Percentiles rank a stretch among this genome's conserved stretches.
phyloP scores from a whole-genome alignment of 2,113 vertebrate genomes.

The Corythoichthys haematopterus region DNA sequence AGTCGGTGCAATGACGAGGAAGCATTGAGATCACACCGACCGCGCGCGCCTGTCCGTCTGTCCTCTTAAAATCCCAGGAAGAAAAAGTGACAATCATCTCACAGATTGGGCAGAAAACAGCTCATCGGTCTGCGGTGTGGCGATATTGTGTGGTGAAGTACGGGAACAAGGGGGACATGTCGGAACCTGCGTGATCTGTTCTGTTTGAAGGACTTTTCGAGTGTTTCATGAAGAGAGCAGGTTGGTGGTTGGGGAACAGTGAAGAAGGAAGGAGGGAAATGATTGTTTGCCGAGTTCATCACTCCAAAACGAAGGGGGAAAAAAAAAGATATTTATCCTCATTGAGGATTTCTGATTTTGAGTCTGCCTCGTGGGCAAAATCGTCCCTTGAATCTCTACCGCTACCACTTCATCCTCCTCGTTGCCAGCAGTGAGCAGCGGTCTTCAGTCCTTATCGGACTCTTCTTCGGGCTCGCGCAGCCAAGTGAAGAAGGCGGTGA shows the following conservation, averaged over 20 bases:
- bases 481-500: constrained; percentile 95
- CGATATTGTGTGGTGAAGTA: constrained; percentile 46
- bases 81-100: constrained; percentile 52
- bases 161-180: constrained; percentile 25
- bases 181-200: constrained; percentile 56
- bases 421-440: constrained; percentile 26
- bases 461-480: constrained; percentile 91
- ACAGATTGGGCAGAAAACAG: constrained; percentile 63
- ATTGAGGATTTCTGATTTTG: constrained; percentile 60
- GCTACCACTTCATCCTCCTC: constrained; percentile 12
- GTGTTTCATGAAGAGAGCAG: constrained; percentile 65
- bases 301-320: constrained; percentile 45
- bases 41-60: constrained; percentile 46
- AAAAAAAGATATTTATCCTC: constrained; percentile 59
- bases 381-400: constrained; percentile 46
- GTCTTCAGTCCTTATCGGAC: constrained; percentile 88
- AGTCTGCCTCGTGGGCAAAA: constrained; percentile 61
- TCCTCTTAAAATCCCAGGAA: constrained; percentile 56
- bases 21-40: constrained; percentile 64
- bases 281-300: constrained; percentile 66
- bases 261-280: constrained; percentile 58
- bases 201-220: constrained; percentile 58
- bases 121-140: constrained; percentile 57
- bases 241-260: constrained; percentile 44
- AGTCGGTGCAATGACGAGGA: constrained; percentile 63